phyloP scores from a whole-genome alignment of 2,797 vertebrate species.

The Myoxocephalus aenaeus region DNA sequence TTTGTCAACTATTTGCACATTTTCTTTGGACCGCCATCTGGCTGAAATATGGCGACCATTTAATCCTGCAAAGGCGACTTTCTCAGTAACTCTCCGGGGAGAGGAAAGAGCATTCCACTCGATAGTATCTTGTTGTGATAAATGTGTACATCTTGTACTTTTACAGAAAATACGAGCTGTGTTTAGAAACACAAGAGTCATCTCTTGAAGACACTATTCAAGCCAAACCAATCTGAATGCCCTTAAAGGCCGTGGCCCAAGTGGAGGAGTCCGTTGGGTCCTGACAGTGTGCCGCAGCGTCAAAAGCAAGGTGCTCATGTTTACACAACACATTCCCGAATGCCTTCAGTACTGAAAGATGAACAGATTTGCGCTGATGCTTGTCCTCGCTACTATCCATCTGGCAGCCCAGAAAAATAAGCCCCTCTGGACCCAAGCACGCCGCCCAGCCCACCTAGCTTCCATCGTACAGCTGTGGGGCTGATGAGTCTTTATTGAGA shows the following conservation, averaged over 20 bases:
- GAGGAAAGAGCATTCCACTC: neutral
- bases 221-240: neutral
- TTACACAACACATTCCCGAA: conserved; percentile 9
- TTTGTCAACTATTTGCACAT: neutral
- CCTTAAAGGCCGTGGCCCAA: neutral
- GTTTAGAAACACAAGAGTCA: neutral
- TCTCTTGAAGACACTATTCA: neutral
- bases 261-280: neutral
- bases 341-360: conserved; percentile 9
- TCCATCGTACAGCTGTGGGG: conserved; percentile 18
- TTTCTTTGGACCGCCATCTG: neutral
- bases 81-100: neutral
- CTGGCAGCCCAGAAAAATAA: conserved; percentile 19
- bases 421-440: neutral
- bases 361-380: conserved; percentile 16
- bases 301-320: neutral
- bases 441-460: neutral
- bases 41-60: neutral
- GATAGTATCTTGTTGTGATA: neutral
- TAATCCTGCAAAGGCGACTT: neutral
- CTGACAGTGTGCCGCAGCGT: neutral
- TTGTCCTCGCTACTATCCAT: conserved; percentile 16
- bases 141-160: neutral
- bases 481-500: conserved; percentile 35
- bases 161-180: neutral